A percentile compares a stretch with the other conserved stretches of the same genome.
phyloP scores from a whole-genome alignment of 92 coral and sea anemone species.

The Muricea muricata region DNA sequence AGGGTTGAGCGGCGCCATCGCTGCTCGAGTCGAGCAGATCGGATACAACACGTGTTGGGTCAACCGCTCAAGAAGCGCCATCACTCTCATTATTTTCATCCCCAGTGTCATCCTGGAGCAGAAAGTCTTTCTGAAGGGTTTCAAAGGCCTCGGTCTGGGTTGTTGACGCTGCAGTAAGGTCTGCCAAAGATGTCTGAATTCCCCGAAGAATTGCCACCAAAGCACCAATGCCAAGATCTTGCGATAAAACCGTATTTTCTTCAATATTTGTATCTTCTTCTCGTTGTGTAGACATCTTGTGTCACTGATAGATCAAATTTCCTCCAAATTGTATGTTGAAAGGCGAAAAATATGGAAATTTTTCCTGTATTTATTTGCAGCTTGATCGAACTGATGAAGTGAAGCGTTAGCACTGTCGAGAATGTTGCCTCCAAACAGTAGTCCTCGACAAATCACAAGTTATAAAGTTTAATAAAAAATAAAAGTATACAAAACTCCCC shows the following conservation, averaged over 20 bases:
- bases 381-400: neutral
- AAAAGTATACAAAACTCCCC: no score
- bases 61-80: neutral
- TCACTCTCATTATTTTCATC: neutral
- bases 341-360: neutral
- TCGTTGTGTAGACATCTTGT: no score
- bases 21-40: constrained; percentile 66
- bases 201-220: constrained; percentile 33
- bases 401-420: neutral
- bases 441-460: no score
- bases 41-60: constrained; percentile 49
- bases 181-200: constrained; percentile 31
- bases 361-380: neutral
- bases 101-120: neutral
- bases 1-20: neutral
- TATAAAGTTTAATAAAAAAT: no score
- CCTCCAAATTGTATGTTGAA: neutral
- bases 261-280: neutral
- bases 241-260: neutral
- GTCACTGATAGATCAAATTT: no score
- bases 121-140: constrained; percentile 44
- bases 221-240: neutral
- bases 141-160: constrained; percentile 45
- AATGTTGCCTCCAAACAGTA: no score
- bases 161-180: constrained; percentile 33